phyloP scores from a whole-genome alignment of 2,113 vertebrate species.

The Brachyhypopomus occidentalis region DNA sequence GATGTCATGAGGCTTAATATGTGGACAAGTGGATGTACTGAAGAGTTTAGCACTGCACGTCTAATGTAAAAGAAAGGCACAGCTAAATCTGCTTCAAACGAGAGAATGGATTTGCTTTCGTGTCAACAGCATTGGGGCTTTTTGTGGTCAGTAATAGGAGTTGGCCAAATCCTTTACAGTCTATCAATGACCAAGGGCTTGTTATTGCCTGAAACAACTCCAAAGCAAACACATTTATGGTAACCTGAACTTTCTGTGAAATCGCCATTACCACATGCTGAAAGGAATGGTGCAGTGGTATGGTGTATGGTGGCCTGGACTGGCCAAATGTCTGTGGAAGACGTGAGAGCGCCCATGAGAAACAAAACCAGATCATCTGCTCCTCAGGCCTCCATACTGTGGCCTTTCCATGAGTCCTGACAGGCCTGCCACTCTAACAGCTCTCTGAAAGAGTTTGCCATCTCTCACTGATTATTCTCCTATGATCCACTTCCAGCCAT shows the following conservation, averaged over 20 bases:
- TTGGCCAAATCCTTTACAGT: constrained; percentile 49
- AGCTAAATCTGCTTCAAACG: constrained; percentile 33
- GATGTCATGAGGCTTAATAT: constrained; percentile 51
- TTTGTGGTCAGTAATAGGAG: constrained; percentile 49
- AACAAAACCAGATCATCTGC: neutral
- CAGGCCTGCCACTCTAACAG: no score
- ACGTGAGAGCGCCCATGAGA: neutral
- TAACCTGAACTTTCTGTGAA: constrained; percentile 55
- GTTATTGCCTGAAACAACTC: constrained; percentile 41
- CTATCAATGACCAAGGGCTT: constrained; percentile 48
- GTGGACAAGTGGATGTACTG: constrained; percentile 25
- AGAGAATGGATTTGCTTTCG: constrained; percentile 48
- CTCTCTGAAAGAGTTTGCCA: no score
- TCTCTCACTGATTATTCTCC: no score
- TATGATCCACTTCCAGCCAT: no score
- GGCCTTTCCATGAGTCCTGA: neutral
- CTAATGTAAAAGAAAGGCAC: constrained; percentile 30
- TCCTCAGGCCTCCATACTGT: neutral
- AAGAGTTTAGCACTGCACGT: constrained; percentile 34
- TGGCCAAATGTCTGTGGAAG: neutral
- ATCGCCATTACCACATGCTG: constrained; percentile 46
- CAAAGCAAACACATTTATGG: constrained; percentile 55
- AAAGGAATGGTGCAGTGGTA: constrained; percentile 19
- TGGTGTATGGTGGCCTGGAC: constrained; percentile 15
- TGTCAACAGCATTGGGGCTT: constrained; percentile 51